Evolutionary conservation across 2,113 vertebrate species (phyloP), one percentile per base, ranked within the genome.

Genomic region (Merops nubicus): DNA sequence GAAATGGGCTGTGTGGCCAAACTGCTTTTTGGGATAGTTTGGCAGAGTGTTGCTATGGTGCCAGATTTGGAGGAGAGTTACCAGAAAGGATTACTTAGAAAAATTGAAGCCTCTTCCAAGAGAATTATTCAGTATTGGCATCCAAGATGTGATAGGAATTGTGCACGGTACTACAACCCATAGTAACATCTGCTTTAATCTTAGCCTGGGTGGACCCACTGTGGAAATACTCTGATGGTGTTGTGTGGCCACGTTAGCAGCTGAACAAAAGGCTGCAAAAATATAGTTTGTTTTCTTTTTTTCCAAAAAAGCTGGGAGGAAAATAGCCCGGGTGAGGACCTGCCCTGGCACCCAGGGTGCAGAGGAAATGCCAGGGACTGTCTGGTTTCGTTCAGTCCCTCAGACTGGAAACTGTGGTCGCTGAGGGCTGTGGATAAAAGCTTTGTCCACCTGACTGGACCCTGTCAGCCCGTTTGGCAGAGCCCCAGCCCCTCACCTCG

Each of bases 111-210:
- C n/a, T 54, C 5, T 42, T 72, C 48, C 11, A 43, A 21, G 33
- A 51, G 38, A 48, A 14, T 48, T 43, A 7, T 50, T 50, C 54
- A 85, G 62, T 74, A 23, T 14, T 75, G 85, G 31, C 28, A 14
- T 16, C 13, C 0, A 5, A 59, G n/a, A 62, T 33, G 36, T 3
- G 12, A 7, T 22, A 53, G 84, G 64, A 85, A 23, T 16, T 25
- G 2, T 0, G 0, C 31, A 3, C 7, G 29, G 38, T n/a, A 56
- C 72, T 42, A 8, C 79, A 84, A 70, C 26, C 34, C 54, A 9
- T 26, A 12, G 42, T 23, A 20, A 36, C 3, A 11, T 62, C 25
- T 75, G 0, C 36, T 87, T 88, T 45, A 14, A 21, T 67, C 33
- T 76, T 31, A 36, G 22, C n/a, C 13, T n/a, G 9, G n/a, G 45